Percentiles rank a stretch among this genome's conserved stretches.
Conservation (phyloP, 2,888 invertebrate genomes). For the Nasonovia ribisnigri region DNA sequence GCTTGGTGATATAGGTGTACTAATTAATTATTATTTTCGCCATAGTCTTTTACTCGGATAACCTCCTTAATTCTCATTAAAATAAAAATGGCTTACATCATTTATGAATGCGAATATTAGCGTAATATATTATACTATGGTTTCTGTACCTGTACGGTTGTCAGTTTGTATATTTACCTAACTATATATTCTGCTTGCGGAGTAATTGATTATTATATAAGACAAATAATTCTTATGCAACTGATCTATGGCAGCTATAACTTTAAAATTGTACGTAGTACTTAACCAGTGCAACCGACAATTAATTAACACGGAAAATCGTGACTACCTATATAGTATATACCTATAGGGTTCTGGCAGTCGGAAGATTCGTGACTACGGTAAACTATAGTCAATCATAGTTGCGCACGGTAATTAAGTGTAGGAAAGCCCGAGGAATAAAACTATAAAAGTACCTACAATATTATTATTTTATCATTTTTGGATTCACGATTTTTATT, state of each 20-base stretch:
- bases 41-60: neutral
- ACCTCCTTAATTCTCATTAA: neutral
- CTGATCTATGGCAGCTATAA: conserved; percentile 4
- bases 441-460: neutral
- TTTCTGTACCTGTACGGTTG: neutral
- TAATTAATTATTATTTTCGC: neutral
- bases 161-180: neutral
- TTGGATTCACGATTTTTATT: neutral
- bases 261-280: neutral
- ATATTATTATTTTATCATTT: neutral
- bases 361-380: neutral
- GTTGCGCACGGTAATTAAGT: neutral
- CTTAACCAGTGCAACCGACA: neutral
- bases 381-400: neutral
- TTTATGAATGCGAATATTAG: neutral
- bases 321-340: neutral
- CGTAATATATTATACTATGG: neutral
- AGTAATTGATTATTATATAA: neutral
- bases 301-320: conserved; percentile 33
- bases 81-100: neutral
- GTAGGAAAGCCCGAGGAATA: neutral
- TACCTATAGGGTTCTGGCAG: neutral
- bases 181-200: neutral
- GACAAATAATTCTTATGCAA: neutral
- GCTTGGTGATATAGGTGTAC: neutral